Conservation (phyloP, 2,113 vertebrate genomes). For the Psittacara wagleri region DNA sequence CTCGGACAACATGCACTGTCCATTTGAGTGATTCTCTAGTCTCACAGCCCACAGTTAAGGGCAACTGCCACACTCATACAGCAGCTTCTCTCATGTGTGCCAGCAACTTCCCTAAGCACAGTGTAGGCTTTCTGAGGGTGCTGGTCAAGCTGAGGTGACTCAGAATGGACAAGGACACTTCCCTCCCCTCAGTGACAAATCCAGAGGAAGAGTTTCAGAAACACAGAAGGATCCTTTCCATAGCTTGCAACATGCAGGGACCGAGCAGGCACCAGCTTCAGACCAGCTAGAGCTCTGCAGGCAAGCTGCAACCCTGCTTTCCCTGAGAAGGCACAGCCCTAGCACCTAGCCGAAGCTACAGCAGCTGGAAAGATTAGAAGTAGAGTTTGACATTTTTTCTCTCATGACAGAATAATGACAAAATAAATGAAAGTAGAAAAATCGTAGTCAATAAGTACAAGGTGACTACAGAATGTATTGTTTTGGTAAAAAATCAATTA, state of each 20-base stretch:
- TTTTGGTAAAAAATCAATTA: not conserved
- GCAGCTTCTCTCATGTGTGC: not conserved
- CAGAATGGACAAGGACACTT: not conserved
- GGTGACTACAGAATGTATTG: not conserved
- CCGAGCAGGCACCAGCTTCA: not conserved
- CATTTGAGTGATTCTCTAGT: accelerated
- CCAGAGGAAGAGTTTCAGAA: not conserved
- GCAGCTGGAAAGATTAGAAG: not conserved
- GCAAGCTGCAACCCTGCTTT: not conserved
- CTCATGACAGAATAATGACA: not conserved
- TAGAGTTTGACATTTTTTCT: not conserved
- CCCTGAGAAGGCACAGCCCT: not conserved
- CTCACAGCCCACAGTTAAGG: accelerated
- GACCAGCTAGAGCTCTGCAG: not conserved
- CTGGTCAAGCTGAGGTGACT: not conserved
- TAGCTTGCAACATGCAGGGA: not conserved
- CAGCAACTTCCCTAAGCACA: not conserved
- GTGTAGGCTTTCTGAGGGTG: not conserved
- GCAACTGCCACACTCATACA: not conserved
- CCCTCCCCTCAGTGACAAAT: accelerated
- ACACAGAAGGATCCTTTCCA: not conserved
- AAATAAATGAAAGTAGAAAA: not conserved
- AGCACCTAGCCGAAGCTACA: not conserved
- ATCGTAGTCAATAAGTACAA: not conserved
- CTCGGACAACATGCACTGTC: not conserved